These are phyloP conservation scores for Ursus arctos DNA, from an alignment of 2,113 vertebrate genomes.

Conservation along the genomic window DNA sequence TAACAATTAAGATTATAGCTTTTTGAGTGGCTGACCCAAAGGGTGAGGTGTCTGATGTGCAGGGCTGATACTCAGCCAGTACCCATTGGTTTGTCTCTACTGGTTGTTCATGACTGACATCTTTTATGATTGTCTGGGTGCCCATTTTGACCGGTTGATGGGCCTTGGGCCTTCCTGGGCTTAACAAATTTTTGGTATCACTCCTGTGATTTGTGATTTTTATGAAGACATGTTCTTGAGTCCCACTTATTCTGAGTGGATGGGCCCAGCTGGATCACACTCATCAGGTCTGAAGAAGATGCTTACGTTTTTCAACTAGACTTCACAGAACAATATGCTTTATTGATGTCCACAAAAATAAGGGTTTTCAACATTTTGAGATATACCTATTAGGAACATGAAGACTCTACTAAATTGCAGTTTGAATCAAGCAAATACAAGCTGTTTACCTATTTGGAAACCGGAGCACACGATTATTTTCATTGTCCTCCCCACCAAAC, in stretches of 20 bases:
- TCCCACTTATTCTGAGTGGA: background rate
- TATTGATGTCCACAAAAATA: slow-evolving; percentile 32
- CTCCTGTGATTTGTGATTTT: background rate
- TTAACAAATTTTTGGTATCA: background rate
- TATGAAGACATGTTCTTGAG: slow-evolving; percentile 32
- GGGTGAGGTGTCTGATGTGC: background rate
- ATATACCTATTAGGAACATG: background rate
- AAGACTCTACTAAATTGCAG: background rate
- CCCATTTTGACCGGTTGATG: background rate
- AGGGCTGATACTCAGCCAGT: background rate
- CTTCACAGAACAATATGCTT: slow-evolving; percentile 53
- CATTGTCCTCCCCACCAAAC: background rate
- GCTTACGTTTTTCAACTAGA: slow-evolving; percentile 44
- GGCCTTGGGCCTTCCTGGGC: too few relatives aligned
- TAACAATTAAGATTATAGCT: slow-evolving; percentile 10
- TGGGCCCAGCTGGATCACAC: background rate
- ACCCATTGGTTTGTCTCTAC: background rate
- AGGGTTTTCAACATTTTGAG: slow-evolving; percentile 52
- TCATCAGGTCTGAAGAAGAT: background rate
- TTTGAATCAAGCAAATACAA: slow-evolving; percentile 21
- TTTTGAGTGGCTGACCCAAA: background rate
- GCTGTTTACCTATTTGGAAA: slow-evolving; percentile 40
- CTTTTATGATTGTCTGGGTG: background rate
- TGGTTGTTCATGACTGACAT: background rate
- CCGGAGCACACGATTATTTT: background rate